These are phyloP conservation scores for Cancer borealis DNA, from an alignment of 2,888 invertebrate species.

Conservation along the genomic window DNA sequence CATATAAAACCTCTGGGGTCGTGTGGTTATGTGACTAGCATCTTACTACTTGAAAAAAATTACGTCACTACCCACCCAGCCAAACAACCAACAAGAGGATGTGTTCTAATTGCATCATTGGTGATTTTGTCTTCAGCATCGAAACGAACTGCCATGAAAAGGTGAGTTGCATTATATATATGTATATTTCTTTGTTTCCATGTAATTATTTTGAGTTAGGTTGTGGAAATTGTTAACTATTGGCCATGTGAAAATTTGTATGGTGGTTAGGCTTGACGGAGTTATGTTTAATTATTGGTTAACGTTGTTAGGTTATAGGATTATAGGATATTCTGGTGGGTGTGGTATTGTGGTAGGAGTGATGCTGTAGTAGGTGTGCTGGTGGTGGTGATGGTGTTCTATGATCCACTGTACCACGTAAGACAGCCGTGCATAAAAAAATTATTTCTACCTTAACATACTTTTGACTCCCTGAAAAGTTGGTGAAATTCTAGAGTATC, in stretches of 20 bases:
- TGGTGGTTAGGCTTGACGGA: no score
- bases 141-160: no score
- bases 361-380: neutral
- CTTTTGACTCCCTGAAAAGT: neutral
- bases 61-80: neutral
- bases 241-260: no score
- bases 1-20: neutral
- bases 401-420: neutral
- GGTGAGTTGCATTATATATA: no score
- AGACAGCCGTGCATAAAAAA: neutral
- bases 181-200: no score
- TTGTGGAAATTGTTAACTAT: no score
- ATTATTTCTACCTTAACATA: neutral
- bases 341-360: neutral
- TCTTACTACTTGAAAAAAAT: neutral
- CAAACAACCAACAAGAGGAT: no score
- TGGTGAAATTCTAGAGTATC: neutral
- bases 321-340: no score
- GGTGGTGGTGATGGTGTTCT: neutral
- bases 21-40: neutral
- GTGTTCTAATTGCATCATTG: no score
- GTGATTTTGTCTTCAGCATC: no score
- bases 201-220: no score
- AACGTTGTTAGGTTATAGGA: neutral
- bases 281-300: neutral